Base-by-base conservation (phyloP, 2,113 vertebrate species). In the Lophochroa leadbeateri region DNA sequence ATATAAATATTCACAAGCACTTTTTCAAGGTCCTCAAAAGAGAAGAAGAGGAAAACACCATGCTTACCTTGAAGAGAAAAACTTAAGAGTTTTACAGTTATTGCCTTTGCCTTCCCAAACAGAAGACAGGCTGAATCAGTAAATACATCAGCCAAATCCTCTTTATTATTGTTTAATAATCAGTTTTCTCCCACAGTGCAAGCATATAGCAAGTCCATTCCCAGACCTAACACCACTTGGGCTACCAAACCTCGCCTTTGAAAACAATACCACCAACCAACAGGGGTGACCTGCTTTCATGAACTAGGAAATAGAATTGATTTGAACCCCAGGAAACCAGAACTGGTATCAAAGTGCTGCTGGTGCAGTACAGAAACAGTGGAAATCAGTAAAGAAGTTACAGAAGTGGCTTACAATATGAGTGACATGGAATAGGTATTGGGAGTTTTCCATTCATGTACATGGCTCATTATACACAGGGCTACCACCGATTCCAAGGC, bases 401-500 rank as follows among this genome's bases (percentile, higher is more conserved):
- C 39, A 49, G 60, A 82, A 89, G 57, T 39, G 43, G 43, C 17
- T 97, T 37, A 87, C 41, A 23, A 41, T 76, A 53, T 7, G 9
- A 85, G 33, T 41, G 86, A 78, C 13, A 49, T 23, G 74, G 39
- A 84, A 92, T 31, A 82, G 44, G 5, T 72, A 57, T 13, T 14
- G 37, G 41, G n/a, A 87, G 52, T 85, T 93, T 93, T 75, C 79
- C 82, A 83, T 90, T 90, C 44, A 53, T 46, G 19, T 86, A 68
- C 75, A n/a, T 47, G 44, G 23, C 13, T 91, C 69, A 29, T 71
- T 87, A 82, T 52, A 70, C 27, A 84, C 25, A 79, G 74, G 77
- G 86, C 77, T 94, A 94, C 88, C 91, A 96, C 88, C 88, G 1
- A 72, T 89, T 83, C 57, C 88, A 89, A 64, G 75, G 52, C 18